phyloP scores from a whole-genome alignment of 2,113 vertebrate species.

The Sminthopsis crassicaudata region DNA sequence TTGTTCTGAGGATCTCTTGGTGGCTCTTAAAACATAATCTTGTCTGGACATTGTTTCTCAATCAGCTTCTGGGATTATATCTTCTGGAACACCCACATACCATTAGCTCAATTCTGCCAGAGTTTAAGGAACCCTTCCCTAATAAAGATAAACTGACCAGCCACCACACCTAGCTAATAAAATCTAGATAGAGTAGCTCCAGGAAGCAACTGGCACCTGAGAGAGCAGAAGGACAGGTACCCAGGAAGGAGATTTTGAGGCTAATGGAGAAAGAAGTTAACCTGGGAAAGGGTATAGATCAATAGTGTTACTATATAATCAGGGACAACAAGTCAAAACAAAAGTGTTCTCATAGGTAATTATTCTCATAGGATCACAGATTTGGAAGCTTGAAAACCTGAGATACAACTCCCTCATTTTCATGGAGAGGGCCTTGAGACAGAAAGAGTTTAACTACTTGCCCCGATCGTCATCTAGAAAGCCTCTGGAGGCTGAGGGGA shows the following conservation, averaged over 20 bases:
- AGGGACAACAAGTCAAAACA: neutral
- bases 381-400: no score
- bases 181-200: neutral
- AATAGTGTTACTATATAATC: neutral
- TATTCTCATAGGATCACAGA: no score
- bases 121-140: neutral
- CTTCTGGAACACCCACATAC: neutral
- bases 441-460: no score
- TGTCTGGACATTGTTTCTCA: neutral
- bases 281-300: neutral
- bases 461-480: no score
- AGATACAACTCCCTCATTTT: no score
- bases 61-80: neutral
- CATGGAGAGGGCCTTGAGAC: no score
- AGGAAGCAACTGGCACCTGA: neutral
- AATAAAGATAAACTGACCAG: neutral
- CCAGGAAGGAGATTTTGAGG: neutral
- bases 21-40: neutral
- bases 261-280: neutral
- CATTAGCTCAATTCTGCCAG: neutral
- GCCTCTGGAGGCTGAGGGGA: no score
- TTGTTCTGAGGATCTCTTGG: neutral
- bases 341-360: no score
- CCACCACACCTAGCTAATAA: neutral
- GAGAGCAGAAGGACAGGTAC: neutral